Evolutionary conservation across 1,140 invertebrate genomes (phyloP), one percentile per base, ranked within the genome.

Genomic region (Goniozus legneri): DNA sequence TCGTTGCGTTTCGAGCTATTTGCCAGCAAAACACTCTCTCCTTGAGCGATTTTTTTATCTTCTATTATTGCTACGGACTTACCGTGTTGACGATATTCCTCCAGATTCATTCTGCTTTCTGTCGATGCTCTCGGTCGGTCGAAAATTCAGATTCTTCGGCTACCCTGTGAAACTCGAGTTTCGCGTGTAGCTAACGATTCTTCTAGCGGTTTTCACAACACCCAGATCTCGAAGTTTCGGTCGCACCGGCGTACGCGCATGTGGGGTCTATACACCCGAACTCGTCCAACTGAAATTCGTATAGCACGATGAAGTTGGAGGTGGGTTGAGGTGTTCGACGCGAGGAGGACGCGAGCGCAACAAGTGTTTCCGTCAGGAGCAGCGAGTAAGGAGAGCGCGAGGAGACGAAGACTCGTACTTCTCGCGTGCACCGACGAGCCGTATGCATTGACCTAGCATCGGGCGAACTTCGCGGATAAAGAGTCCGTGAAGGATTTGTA

Each of bases 31-130:
- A n/a, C n/a, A n/a, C n/a, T n/a, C n/a, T n/a, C n/a, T n/a, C n/a
- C n/a, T n/a, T n/a, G n/a, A n/a, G n/a, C n/a, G n/a, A n/a, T n/a
- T n/a, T n/a, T n/a, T n/a, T n/a, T n/a, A n/a, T n/a, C n/a, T 39
- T 16, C 24, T 19, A 30, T 30, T 16, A n/a, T 24, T 45, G 20
- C 44, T 37, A 58, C n/a, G n/a, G n/a, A n/a, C 72, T 75, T 49
- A 79, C 77, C 77, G 64, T 77, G 58, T 52, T 66, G 68, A 14
- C 77, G 76, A 45, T 79, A 79, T 22, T 79, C 77, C 16, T 79
- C 75, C 16, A 76, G 53, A 67, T 79, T 76, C 77, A 79, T 79
- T n/a, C 24, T 27, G 38, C 41, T 69, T 38, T 44, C 61, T 67
- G 46, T 3, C 2, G 24, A 27, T 27, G 4, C 24, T 10, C 24